A percentile compares a stretch with the other conserved stretches of the same genome.
phyloP scores from a whole-genome alignment of 1,140 invertebrate genomes.

The Theocolax elegans region DNA sequence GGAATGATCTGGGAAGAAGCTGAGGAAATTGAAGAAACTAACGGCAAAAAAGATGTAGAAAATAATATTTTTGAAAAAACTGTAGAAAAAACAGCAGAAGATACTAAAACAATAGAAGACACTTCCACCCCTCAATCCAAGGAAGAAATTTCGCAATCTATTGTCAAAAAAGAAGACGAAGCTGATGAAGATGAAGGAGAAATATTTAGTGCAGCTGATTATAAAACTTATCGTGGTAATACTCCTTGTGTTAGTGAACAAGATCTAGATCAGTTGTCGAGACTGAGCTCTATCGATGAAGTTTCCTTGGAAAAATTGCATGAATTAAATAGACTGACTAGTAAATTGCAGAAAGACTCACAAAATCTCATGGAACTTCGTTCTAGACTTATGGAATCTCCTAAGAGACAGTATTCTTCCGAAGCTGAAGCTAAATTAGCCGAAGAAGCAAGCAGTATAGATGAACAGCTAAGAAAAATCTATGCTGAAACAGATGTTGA shows the following conservation, averaged over 20 bases:
- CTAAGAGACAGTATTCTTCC: slow-evolving; percentile 67
- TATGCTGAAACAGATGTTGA: slow-evolving; percentile 75
- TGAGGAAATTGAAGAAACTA: slow-evolving; percentile 66
- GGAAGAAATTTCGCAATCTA: slow-evolving; percentile 64
- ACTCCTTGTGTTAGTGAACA: slow-evolving; percentile 81
- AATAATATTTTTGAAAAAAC: slow-evolving; percentile 50
- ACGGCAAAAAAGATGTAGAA: slow-evolving; percentile 60
- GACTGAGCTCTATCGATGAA: slow-evolving; percentile 80
- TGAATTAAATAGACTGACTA: slow-evolving; percentile 80
- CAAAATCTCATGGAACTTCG: slow-evolving; percentile 81
- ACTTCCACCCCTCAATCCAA: slow-evolving; percentile 58
- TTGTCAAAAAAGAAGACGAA: slow-evolving; percentile 58
- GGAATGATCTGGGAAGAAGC: slow-evolving; percentile 85
- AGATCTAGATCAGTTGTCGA: slow-evolving; percentile 79
- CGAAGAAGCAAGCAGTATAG: slow-evolving; percentile 75
- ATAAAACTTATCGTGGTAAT: slow-evolving; percentile 81
- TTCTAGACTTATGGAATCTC: slow-evolving; percentile 73
- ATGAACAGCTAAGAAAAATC: slow-evolving; percentile 76
- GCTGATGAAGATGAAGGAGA: slow-evolving; percentile 70
- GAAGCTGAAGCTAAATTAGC: slow-evolving; percentile 71
- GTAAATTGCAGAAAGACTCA: slow-evolving; percentile 81
- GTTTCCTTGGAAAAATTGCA: slow-evolving; percentile 81
- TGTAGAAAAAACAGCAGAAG: slow-evolving; percentile 26
- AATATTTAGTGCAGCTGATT: slow-evolving; percentile 81
- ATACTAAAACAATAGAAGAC: slow-evolving; percentile 62